phyloP scores from a whole-genome alignment of 1,140 invertebrate genomes.

The Aricia agestis region DNA sequence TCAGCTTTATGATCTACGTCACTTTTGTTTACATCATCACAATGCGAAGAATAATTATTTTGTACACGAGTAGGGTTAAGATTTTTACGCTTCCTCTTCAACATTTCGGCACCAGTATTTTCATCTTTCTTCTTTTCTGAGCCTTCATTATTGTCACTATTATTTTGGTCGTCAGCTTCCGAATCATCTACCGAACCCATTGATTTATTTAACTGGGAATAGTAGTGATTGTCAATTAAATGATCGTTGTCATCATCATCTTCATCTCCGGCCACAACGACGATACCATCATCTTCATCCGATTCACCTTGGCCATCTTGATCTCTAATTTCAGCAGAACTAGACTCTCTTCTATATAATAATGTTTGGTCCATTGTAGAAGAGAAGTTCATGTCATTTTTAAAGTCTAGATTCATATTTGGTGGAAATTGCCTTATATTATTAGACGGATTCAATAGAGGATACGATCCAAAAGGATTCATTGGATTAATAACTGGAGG shows the following conservation, averaged over 20 bases:
- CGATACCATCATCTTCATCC: slow-evolving; percentile 79
- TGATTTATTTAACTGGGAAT: slow-evolving; percentile 59
- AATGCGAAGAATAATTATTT: slow-evolving; percentile 39
- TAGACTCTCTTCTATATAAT: slow-evolving; percentile 55
- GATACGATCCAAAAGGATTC: slow-evolving; percentile 85
- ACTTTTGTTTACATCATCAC: slow-evolving; percentile 21
- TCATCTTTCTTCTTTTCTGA: slow-evolving; percentile 62
- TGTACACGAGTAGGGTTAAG: slow-evolving; percentile 90
- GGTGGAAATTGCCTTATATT: slow-evolving; percentile 77
- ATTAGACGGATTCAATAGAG: slow-evolving; percentile 84
- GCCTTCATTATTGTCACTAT: slow-evolving; percentile 86
- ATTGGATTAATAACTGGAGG: slow-evolving; percentile 80
- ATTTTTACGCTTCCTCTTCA: slow-evolving; percentile 91
- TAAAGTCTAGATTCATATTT: slow-evolving; percentile 81
- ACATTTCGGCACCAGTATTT: slow-evolving; percentile 65
- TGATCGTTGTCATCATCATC: slow-evolving; percentile 82
- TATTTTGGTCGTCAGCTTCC: slow-evolving; percentile 82
- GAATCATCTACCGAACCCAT: slow-evolving; percentile 69
- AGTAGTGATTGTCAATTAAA: slow-evolving; percentile 73
- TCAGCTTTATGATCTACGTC: slow-evolving; percentile 30
- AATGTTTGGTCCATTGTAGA: slow-evolving; percentile 65
- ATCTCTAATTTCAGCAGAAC: slow-evolving; percentile 71
- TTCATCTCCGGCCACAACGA: slow-evolving; percentile 79
- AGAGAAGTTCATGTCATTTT: slow-evolving; percentile 77
- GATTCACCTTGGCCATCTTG: slow-evolving; percentile 66